These are phyloP conservation scores for Menidia menidia DNA, from an alignment of 2,797 vertebrate species.

Conservation along the genomic window DNA sequence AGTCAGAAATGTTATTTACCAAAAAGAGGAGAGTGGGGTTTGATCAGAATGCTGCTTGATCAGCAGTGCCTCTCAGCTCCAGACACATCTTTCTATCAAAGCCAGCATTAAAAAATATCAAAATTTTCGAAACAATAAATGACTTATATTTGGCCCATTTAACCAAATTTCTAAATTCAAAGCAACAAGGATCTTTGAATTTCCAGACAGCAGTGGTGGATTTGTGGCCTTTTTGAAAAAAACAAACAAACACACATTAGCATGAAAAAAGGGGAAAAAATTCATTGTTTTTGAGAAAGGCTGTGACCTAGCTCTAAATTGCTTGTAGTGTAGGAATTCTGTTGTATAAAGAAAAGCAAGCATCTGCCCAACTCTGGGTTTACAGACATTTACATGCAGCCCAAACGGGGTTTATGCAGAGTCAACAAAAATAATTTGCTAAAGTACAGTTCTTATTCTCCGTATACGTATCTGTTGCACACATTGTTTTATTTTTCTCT, in stretches of 20 bases:
- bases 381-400: neutral
- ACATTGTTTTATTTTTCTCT: neutral
- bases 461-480: neutral
- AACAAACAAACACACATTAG: too few relatives aligned
- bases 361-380: neutral
- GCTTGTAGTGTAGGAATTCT: neutral
- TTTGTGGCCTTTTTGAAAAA: too few relatives aligned
- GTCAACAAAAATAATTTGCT: neutral
- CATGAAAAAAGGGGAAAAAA: too few relatives aligned
- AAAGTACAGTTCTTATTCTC: neutral
- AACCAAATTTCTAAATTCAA: neutral
- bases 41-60: neutral
- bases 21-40: neutral
- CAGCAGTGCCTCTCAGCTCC: neutral
- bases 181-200: neutral
- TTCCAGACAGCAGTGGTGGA: neutral
- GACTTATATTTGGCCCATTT: neutral
- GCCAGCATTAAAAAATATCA: neutral
- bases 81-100: neutral
- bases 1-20: neutral
- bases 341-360: neutral
- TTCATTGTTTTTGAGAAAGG: neutral
- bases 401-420: neutral
- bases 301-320: neutral
- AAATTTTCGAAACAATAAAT: neutral